Evolutionary conservation across 2,797 vertebrate species (phyloP).

Genomic region (Ceryle rudis): DNA sequence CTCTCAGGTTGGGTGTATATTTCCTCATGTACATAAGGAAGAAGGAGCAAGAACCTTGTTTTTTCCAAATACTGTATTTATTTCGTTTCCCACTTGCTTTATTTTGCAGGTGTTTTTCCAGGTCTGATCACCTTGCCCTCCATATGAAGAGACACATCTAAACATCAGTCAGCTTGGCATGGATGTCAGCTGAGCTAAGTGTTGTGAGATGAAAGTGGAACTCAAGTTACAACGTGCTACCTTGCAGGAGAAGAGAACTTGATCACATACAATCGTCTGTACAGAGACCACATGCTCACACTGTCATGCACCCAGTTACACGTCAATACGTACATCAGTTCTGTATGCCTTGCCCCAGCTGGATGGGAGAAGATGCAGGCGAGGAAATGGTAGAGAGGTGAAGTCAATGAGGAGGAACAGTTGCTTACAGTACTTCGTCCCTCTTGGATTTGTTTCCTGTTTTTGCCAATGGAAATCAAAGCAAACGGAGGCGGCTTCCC

Average conservation of each 20-base stretch:
- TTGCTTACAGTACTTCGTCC: constrained; percentile 62
- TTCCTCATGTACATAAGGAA: background rate
- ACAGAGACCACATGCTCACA: constrained; percentile 74
- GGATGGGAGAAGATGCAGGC: constrained; percentile 75
- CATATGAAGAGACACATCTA: constrained; percentile 99
- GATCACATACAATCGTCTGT: constrained; percentile 79
- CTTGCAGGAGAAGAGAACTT: constrained; percentile 77
- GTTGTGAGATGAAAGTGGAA: constrained; percentile 73
- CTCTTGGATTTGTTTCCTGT: constrained; percentile 71
- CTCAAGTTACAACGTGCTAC: constrained; percentile 70
- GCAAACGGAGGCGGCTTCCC: constrained; percentile 68
- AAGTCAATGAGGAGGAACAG: constrained; percentile 77
- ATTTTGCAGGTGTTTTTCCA: constrained; percentile 94
- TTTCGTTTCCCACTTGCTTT: constrained; percentile 43
- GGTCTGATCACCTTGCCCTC: constrained; percentile 98
- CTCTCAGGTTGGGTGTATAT: background rate
- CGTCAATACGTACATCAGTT: constrained; percentile 77
- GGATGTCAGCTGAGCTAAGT: constrained; percentile 66
- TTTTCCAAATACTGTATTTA: constrained; percentile 1
- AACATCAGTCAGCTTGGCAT: constrained; percentile 55
- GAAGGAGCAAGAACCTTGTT: background rate
- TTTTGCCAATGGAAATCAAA: constrained; percentile 78
- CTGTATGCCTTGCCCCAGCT: constrained; percentile 84
- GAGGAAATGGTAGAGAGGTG: constrained; percentile 52
- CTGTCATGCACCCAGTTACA: constrained; percentile 82